Evolutionary conservation across 2,113 vertebrate species (phyloP).

Genomic region (Ginglymostoma cirratum): DNA sequence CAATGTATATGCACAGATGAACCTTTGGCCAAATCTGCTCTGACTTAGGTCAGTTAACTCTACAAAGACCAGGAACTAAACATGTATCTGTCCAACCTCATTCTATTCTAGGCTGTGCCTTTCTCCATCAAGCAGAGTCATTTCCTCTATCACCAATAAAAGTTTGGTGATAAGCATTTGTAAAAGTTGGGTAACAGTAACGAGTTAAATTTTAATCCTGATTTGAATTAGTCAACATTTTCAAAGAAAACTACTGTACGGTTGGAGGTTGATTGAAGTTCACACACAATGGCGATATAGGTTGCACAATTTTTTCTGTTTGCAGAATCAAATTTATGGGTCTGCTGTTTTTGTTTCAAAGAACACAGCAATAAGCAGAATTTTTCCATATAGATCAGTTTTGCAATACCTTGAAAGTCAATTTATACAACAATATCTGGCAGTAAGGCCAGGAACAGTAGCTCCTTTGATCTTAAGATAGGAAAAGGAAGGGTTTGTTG

Average conservation of each 20-base stretch:
- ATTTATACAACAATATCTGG: not conserved
- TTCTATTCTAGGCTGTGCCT: not conserved
- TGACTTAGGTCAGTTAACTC: not conserved
- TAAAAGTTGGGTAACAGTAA: not conserved
- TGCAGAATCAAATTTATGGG: slow-evolving; percentile 6
- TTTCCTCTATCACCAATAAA: slow-evolving; percentile 14
- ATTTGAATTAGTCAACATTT: slow-evolving; percentile 30
- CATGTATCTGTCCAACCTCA: not conserved
- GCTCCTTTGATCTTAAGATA: not conserved
- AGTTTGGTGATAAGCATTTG: not conserved
- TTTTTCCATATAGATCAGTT: not conserved
- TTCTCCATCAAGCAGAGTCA: not conserved
- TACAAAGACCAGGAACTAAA: not conserved
- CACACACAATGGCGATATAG: not conserved
- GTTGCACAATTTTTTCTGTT: slow-evolving; percentile 36
- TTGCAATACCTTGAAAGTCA: not conserved
- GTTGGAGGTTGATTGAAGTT: slow-evolving; percentile 35
- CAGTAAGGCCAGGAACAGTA: not conserved
- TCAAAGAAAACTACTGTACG: slow-evolving; percentile 16
- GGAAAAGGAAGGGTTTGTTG: slow-evolving; percentile 3
- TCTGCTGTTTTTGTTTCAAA: not conserved
- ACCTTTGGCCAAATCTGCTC: not conserved
- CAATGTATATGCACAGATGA: not conserved
- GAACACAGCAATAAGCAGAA: not conserved
- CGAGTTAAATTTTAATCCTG: slow-evolving; percentile 22